Evolutionary conservation across 2,888 invertebrate species (phyloP), one percentile per base, ranked within the genome.

Genomic region (Asteroscopus sphinx): DNA sequence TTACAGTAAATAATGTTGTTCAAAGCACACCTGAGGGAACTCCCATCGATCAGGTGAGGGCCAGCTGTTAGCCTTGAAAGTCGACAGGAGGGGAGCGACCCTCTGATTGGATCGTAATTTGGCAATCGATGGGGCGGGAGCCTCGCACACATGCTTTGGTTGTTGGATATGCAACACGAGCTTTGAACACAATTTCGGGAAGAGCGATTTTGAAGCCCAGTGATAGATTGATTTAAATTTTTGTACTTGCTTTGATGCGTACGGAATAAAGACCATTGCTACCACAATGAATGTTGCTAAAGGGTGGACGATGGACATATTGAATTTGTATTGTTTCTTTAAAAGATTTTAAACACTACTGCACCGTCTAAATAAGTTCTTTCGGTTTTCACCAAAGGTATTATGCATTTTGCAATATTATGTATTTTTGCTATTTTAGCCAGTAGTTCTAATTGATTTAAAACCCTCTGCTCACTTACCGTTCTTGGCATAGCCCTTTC

Each of bases 21-120:
- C 33, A 28, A 45, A 33, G 4, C 42, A 11, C 55, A 61, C 40
- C 44, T 51, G 36, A 15, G 51, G 33, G 37, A 53, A 49, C 26
- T 44, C 35, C 28, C 54, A 58, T 54, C 36, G 62, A 70, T 62
- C 77, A 60, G 68, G 73, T 59, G 58, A 39, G 49, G 26, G 42
- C 12, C 76, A 73, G 64, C 69, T 78, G 73, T 68, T 48, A 60
- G 54, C 71, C 73, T 68, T 73, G 76, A 68, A 44, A 48, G 11
- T 39, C 47, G 54, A 57, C 70, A 60, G 32, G 32, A 28, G 53
- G 70, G 63, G 65, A 51, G 49, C 46, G 15, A 58, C 47, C 55
- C 60, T 56, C 53, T 57, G 55, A 73, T 73, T 57, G 60, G 47
- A 57, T 55, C 41, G 52, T 40, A 56, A 42, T 54, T 65, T 51